Conservation (phyloP, 2,888 invertebrate genomes). For the Philopedon plagiatum region DNA sequence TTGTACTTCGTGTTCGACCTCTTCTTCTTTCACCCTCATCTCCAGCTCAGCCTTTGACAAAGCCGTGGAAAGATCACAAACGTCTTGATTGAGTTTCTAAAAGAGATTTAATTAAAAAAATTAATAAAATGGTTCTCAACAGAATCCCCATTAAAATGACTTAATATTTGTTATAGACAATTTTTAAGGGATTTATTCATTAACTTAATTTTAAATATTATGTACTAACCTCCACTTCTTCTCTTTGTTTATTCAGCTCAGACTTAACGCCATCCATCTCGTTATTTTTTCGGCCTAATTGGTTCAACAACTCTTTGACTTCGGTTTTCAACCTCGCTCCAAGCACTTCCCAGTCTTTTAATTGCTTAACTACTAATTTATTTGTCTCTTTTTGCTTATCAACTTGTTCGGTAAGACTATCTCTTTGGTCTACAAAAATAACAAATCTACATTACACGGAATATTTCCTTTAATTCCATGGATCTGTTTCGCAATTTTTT, state of each 20-base stretch:
- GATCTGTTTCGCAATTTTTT: too few relatives aligned
- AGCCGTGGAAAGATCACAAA: slow-evolving; percentile 73
- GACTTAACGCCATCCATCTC: slow-evolving; percentile 71
- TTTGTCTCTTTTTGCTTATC: slow-evolving; percentile 67
- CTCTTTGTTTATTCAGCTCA: slow-evolving; percentile 72
- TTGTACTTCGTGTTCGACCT: slow-evolving; percentile 65
- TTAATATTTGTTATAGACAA: too few relatives aligned
- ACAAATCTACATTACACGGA: too few relatives aligned
- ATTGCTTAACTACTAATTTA: slow-evolving; percentile 66
- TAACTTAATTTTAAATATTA: background rate
- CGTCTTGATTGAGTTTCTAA: slow-evolving; percentile 73
- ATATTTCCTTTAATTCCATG: too few relatives aligned
- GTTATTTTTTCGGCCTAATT: slow-evolving; percentile 70
- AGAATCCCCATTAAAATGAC: too few relatives aligned
- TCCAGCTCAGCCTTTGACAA: slow-evolving; percentile 68
- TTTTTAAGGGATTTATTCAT: too few relatives aligned
- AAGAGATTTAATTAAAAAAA: background rate
- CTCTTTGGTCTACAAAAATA: slow-evolving; percentile 73
- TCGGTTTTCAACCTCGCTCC: slow-evolving; percentile 72
- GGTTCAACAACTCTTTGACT: slow-evolving; percentile 72
- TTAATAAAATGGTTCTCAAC: too few relatives aligned
- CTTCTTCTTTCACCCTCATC: slow-evolving; percentile 65
- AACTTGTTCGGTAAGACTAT: slow-evolving; percentile 63
- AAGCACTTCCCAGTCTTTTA: slow-evolving; percentile 73
- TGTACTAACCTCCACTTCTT: slow-evolving; percentile 71